These are phyloP conservation scores for Acipenser oxyrinchus DNA, from an alignment of 2,797 vertebrate genomes.

Conservation along the genomic window DNA sequence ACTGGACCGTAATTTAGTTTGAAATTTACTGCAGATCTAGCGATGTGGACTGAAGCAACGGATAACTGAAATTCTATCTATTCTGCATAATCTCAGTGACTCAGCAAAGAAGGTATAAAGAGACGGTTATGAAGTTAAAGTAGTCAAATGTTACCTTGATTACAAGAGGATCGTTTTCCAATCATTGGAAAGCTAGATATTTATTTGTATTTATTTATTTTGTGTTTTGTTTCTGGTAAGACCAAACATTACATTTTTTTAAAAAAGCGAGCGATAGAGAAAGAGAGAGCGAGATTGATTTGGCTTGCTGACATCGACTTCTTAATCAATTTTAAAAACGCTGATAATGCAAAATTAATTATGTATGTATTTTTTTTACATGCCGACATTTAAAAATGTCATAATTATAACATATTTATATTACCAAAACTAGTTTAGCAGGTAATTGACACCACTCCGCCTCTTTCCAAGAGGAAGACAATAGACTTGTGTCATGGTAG, in stretches of 20 bases:
- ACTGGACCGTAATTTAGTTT: too few species aligned
- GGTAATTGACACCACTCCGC: slow-evolving; percentile 23
- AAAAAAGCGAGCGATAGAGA: too few species aligned
- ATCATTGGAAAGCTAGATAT: slow-evolving; percentile 30
- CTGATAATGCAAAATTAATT: too few species aligned
- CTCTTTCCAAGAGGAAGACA: slow-evolving; percentile 17
- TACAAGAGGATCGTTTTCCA: slow-evolving; percentile 39
- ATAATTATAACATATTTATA: too few species aligned
- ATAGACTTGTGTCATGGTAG: slow-evolving; percentile 43
- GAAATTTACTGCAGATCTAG: slow-evolving; percentile 31
- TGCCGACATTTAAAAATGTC: too few species aligned
- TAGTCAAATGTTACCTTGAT: slow-evolving; percentile 33
- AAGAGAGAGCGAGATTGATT: too few species aligned
- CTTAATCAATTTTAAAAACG: too few species aligned
- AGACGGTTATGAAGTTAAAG: slow-evolving; percentile 35
- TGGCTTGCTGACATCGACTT: too few species aligned
- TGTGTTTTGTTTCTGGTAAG: too few species aligned
- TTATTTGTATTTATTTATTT: not conserved
- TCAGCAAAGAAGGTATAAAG: slow-evolving; percentile 37
- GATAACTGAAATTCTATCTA: slow-evolving; percentile 49
- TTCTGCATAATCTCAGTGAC: slow-evolving; percentile 42
- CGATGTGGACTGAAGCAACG: slow-evolving; percentile 30
- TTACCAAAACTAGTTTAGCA: too few species aligned
- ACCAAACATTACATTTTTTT: too few species aligned
- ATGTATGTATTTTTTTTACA: too few species aligned